phyloP scores from a whole-genome alignment of 2,797 vertebrate genomes.

The Ispidina lecontei region DNA sequence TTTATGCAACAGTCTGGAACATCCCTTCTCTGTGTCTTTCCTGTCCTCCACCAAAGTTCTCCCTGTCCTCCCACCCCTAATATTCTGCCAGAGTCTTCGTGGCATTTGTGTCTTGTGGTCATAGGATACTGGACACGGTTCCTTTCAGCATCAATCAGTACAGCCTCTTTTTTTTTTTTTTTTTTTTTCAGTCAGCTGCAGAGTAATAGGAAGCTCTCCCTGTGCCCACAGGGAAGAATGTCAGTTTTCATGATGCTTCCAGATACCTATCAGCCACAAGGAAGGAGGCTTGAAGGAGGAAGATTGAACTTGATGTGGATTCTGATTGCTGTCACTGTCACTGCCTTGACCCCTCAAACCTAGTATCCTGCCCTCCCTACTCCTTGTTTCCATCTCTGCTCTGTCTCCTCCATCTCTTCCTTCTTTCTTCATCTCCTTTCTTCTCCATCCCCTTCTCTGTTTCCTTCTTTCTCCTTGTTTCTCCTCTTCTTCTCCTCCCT shows the following conservation, averaged over 20 bases:
- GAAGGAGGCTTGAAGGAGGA: background rate
- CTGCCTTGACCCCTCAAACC: background rate
- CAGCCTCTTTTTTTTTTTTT: background rate
- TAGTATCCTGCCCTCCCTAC: background rate
- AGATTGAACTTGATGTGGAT: background rate
- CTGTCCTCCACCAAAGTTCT: background rate
- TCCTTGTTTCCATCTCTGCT: background rate
- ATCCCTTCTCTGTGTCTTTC: background rate
- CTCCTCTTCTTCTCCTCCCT: background rate
- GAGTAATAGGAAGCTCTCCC: background rate
- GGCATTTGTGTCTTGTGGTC: background rate
- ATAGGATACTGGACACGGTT: background rate
- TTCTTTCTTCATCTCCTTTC: background rate
- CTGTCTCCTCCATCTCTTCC: background rate
- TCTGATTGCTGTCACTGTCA: background rate
- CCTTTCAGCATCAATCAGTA: conserved; percentile 1
- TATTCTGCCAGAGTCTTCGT: background rate
- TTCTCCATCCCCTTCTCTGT: background rate
- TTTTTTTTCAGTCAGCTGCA: background rate
- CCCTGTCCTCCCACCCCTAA: background rate
- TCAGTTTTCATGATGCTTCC: conserved; percentile 11
- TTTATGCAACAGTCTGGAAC: background rate
- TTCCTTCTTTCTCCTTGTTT: background rate
- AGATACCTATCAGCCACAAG: background rate
- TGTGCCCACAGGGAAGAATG: conserved; percentile 8